phyloP scores from a whole-genome alignment of 2,888 invertebrate genomes.

The Magallana nippona region DNA sequence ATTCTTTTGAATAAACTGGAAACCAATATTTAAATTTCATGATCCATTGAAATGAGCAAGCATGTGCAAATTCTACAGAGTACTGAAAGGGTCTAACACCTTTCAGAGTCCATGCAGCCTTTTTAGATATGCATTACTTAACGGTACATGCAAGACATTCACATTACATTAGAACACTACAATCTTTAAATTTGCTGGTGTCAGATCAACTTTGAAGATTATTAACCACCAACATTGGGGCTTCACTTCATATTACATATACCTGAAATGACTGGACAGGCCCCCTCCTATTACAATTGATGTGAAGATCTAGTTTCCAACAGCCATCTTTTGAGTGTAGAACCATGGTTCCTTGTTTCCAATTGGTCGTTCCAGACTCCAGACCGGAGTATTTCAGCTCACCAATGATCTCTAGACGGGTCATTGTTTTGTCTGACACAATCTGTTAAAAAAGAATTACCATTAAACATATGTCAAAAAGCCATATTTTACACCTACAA shows the following conservation, averaged over 20 bases:
- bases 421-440: not conserved
- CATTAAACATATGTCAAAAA: not conserved
- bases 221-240: too few relatives aligned
- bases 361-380: slow-evolving; percentile 48
- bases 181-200: too few relatives aligned
- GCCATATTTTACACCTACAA: not conserved
- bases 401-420: slow-evolving; percentile 45
- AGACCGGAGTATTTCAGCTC: slow-evolving; percentile 56
- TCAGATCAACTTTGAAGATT: too few relatives aligned
- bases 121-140: too few relatives aligned
- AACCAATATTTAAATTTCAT: too few relatives aligned
- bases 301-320: slow-evolving; percentile 47
- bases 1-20: too few relatives aligned
- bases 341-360: slow-evolving; percentile 55
- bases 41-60: too few relatives aligned
- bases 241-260: not conserved
- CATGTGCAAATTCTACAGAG: too few relatives aligned
- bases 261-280: slow-evolving; percentile 17
- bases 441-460: not conserved
- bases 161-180: too few relatives aligned
- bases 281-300: slow-evolving; percentile 13
- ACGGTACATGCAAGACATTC: too few relatives aligned
- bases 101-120: too few relatives aligned
- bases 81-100: too few relatives aligned
- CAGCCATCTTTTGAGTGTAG: slow-evolving; percentile 46